Evolutionary conservation across 2,113 vertebrate species (phyloP), one percentile per base, ranked within the genome.

Genomic region (Hoplias malabaricus): DNA sequence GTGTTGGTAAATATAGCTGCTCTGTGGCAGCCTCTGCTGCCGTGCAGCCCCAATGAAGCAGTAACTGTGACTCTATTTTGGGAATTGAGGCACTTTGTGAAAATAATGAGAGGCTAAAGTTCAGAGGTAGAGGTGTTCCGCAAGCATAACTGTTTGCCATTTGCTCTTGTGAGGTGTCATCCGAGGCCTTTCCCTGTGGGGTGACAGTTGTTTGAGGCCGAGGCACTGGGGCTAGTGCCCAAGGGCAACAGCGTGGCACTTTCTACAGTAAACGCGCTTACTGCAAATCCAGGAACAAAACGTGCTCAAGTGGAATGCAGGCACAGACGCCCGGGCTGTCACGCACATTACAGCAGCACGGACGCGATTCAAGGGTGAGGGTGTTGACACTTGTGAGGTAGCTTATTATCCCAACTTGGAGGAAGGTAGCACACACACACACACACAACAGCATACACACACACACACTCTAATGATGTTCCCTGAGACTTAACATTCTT

Each of bases 391-490:
- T 84, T 87, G 84, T 86, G 88, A 92, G 89, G 83, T 70, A 90
- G 89, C 90, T 92, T 90, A 88, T 92, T 92, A 92, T 90, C 88
- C 87, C 87, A 87, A 91, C 85, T 87, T 87, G 81, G 83, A 88
- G 84, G 82, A 85, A 75, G 84, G 78, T 83, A 85, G 74, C 82
- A 29, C 80, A 61, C 62, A 80, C 79, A 81, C 77, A 80, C 71
- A 70, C 68, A 56, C 65, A 69, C 54, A 70, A n/a, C n/a, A n/a
- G n/a, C 59, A 70, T 38, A 69, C 69, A 27, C 74, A 53, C 69
- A n/a, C 48, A 80, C 43, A 73, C 75, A 27, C 54, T 82, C 86
- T 91, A 92, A 93, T 91, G 88, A 91, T 91, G 88, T 87, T 93
- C 87, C 89, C 89, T 83, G 89, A 92, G 88, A 92, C 86, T 87